Base-by-base conservation (phyloP, 2,113 vertebrate genomes). In the Gnathonemus echidnorhynchus region DNA sequence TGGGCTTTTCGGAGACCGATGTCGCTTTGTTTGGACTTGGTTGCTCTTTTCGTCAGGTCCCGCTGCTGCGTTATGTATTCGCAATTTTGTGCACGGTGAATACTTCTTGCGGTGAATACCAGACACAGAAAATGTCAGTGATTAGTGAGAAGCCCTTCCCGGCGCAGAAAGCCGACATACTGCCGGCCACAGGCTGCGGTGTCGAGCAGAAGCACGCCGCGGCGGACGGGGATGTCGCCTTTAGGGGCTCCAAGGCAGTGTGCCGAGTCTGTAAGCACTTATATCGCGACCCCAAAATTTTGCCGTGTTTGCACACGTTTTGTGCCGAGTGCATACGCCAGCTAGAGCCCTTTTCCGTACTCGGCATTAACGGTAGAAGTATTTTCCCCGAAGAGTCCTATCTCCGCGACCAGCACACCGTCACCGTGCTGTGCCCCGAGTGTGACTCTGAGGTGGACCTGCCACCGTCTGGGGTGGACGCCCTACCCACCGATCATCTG, bases 251-350 rank as follows among this genome's bases (percentile, higher is more conserved):
- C 35, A 93, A 93, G 84, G 95, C 96, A 53, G 92, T 94, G 0
- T 98, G 98, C 80, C 92, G 93, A 1, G 93, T 90, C 39, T 98
- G 98, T 92, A 92, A 91, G 31, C 93, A 94, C 24, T 87, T 96
- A 66, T 98, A 95, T 88, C 93, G 93, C 7, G 96, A 96, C 48
- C 97, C 97, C 2, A 96, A 95, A 87, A 94, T 98, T 90, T 92
- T 98, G 31, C 97, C 97, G 0, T 99, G 98, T 77, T 93, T 98
- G 91, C 98, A 98, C 93, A 97, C 97, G 0, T 96, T 98, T 90
- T 98, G 97, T 93, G 93, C 95, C 2, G 94, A 95, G 87, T 98
- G 98, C 90, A 93, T 98, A 91, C 92, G 93, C 5, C 95, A 93
- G 88, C 93, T 98, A 89, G 96, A 96, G 89, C 94, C 95, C 3